Percentiles rank a stretch among this genome's conserved stretches.
phyloP scores from a whole-genome alignment of 2,113 vertebrate genomes.

The Phylloscopus trochilus region DNA sequence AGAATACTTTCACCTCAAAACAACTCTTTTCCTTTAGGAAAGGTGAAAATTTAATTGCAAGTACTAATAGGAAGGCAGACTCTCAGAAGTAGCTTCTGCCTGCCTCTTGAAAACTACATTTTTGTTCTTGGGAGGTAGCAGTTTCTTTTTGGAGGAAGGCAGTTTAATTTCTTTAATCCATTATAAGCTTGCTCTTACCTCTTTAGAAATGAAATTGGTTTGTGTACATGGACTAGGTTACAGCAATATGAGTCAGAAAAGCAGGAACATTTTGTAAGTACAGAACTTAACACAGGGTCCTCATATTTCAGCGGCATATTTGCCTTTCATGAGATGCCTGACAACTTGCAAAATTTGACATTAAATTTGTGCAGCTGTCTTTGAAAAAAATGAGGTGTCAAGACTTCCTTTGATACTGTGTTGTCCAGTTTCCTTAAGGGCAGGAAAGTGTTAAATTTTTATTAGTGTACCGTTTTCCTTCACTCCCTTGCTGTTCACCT shows the following conservation, averaged over 20 bases:
- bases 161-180: neutral
- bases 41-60: neutral
- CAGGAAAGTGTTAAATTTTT: constrained; percentile 66
- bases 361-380: neutral
- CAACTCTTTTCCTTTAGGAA: neutral
- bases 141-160: neutral
- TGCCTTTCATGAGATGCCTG: neutral
- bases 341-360: neutral
- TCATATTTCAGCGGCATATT: neutral
- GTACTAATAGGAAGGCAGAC: neutral
- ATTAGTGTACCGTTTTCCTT: constrained; percentile 65
- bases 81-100: neutral
- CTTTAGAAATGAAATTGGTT: neutral
- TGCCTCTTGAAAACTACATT: neutral
- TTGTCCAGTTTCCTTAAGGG: neutral
- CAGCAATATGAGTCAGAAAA: neutral
- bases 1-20: neutral
- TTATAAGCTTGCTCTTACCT: neutral
- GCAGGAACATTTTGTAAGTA: neutral
- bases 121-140: neutral
- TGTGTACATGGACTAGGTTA: neutral
- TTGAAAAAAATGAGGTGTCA: constrained; percentile 36
- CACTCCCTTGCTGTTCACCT: constrained; percentile 69
- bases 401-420: constrained; percentile 31
- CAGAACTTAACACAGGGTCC: neutral